Percentiles rank a stretch among this genome's conserved stretches.
Conservation (phyloP, 2,113 vertebrate genomes). For the Myanophis thanlyinensis region DNA sequence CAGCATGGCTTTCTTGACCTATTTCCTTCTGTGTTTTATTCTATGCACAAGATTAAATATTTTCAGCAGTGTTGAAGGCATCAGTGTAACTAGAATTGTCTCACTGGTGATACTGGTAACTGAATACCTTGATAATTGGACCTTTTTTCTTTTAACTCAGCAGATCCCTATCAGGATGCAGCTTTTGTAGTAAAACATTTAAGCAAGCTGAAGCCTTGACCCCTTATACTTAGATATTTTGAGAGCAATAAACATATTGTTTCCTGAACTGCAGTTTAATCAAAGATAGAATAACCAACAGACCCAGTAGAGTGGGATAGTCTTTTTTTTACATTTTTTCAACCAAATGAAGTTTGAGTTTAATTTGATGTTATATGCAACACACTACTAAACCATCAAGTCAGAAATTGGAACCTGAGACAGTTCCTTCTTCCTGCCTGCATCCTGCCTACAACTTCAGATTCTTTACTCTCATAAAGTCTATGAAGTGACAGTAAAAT, state of each 20-base stretch:
- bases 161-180: neutral
- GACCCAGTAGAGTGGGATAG: neutral
- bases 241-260: neutral
- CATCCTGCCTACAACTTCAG: neutral
- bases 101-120: neutral
- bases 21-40: neutral
- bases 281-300: constrained; percentile 13
- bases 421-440: neutral
- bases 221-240: constrained; percentile 22
- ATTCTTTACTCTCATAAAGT: neutral
- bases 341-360: neutral
- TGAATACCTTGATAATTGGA: neutral
- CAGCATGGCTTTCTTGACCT: neutral
- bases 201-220: neutral
- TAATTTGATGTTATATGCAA: neutral
- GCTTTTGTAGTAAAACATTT: constrained; percentile 5
- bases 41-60: neutral
- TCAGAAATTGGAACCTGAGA: neutral
- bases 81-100: neutral
- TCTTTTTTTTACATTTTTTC: neutral
- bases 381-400: neutral
- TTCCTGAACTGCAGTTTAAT: constrained; percentile 22
- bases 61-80: neutral
- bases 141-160: neutral
- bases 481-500: neutral